phyloP scores from a whole-genome alignment of 2,113 vertebrate genomes.

The Proteles cristata region DNA sequence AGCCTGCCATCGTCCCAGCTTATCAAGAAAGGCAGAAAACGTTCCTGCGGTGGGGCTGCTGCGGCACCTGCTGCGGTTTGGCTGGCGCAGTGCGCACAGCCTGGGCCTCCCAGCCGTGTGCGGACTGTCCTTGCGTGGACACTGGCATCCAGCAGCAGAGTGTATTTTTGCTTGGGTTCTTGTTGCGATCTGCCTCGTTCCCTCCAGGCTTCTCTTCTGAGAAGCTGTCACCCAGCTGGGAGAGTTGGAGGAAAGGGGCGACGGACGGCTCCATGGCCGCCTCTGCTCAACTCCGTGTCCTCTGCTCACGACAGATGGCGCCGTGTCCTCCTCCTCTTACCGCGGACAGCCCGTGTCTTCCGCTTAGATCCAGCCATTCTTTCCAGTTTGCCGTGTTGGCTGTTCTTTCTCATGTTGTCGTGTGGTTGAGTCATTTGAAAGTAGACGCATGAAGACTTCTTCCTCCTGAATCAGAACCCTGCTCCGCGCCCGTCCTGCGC shows the following conservation, averaged over 20 bases:
- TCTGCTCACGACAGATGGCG: too few species aligned
- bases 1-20: fast-evolving
- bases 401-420: neutral
- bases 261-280: neutral
- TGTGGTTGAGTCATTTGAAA: neutral
- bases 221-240: neutral
- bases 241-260: neutral
- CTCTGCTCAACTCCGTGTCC: too few species aligned
- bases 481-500: neutral
- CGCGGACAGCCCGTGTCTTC: neutral
- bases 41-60: too few species aligned
- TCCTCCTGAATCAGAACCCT: neutral
- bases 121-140: neutral
- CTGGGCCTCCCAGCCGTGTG: neutral
- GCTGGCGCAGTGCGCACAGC: neutral
- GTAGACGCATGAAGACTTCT: fast-evolving
- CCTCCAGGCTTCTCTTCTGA: neutral
- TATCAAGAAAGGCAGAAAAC: neutral
- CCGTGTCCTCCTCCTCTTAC: neutral
- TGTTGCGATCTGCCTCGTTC: neutral
- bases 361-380: neutral
- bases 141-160: neutral
- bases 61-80: too few species aligned
- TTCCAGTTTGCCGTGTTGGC: neutral
- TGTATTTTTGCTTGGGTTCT: neutral